Conservation (phyloP, 2,113 vertebrate species). For the Scomber japonicus region DNA sequence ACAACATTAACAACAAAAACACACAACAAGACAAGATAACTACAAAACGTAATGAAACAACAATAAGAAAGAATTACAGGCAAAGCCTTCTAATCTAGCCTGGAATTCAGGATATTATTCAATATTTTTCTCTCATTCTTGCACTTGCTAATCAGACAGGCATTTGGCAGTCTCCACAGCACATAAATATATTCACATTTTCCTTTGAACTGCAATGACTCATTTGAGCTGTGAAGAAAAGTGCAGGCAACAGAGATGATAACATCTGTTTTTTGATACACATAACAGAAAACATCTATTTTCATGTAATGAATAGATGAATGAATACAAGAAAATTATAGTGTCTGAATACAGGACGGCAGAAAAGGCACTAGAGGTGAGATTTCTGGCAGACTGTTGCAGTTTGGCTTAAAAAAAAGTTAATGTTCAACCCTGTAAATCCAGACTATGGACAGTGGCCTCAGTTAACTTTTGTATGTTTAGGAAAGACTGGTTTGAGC, state of each 20-base stretch:
- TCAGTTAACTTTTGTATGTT: too few relatives aligned
- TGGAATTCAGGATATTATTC: background rate
- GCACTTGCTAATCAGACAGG: background rate
- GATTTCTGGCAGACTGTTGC: background rate
- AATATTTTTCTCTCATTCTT: background rate
- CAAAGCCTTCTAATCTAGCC: too few relatives aligned
- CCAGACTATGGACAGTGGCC: background rate
- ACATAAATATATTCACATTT: background rate
- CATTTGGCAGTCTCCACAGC: background rate
- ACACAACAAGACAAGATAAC: too few relatives aligned
- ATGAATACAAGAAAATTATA: background rate
- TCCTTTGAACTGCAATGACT: slow-evolving; percentile 4
- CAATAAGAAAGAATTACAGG: too few relatives aligned
- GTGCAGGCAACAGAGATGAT: background rate
- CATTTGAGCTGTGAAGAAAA: background rate
- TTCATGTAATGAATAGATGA: background rate
- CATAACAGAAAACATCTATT: background rate
- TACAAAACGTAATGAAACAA: too few relatives aligned
- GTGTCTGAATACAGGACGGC: background rate
- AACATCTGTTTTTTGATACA: background rate
- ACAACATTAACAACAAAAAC: too few relatives aligned
- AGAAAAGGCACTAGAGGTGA: background rate
- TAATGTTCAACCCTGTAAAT: slow-evolving; percentile 42
- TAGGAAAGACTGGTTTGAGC: too few relatives aligned
- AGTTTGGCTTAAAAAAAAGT: slow-evolving; percentile 8